Base-by-base conservation (phyloP, 2,113 vertebrate genomes). In the Nipponia nippon region DNA sequence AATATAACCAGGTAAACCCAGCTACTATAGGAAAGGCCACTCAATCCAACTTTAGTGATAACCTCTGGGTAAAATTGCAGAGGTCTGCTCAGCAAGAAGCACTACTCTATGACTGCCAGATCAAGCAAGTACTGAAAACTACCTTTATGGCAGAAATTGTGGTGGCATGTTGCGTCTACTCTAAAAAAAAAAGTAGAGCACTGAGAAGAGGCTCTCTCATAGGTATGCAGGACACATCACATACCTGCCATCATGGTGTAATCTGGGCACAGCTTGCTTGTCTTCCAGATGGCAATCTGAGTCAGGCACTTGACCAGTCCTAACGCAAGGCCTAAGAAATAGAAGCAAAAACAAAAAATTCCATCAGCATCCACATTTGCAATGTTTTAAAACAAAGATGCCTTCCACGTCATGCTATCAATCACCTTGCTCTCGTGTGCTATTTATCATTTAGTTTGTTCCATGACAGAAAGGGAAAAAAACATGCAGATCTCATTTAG, bases 201-300 rank as follows among this genome's bases (percentile, higher is more conserved):
- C 63, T n/a, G 77, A 49, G 40, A 66, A 11, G 46, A 50, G 12
- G 25, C 14, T 47, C 4, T 62, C 30, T 50, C 42, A 52, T 3
- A 50, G 14, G 19, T 8, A 46, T 7, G 11, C 14, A 67, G 50
- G 55, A 38, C 5, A 20, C 0, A 1, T 49, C 63, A 67, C 5
- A 5, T 77, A 93, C 90, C 83, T 84, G 46, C 36, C 27, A 34
- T 13, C 30, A 1, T 1, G 7, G 34, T 30, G 77, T 65, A 61
- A 38, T 8, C 34, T 8, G 3, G 55, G 65, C 72, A 38, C 11
- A 53, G 55, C 50, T 58, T 27, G 44, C 34, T 38, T 49, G 11
- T 9, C 1, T 14, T 34, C 3, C 66, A 1, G 18, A 4, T 0
- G 2, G 62, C 32, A 65, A 81, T 44, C 10, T 0, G 1, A 49